Base-by-base conservation (phyloP, 2,888 invertebrate genomes). In the Meandrusa payeni region DNA sequence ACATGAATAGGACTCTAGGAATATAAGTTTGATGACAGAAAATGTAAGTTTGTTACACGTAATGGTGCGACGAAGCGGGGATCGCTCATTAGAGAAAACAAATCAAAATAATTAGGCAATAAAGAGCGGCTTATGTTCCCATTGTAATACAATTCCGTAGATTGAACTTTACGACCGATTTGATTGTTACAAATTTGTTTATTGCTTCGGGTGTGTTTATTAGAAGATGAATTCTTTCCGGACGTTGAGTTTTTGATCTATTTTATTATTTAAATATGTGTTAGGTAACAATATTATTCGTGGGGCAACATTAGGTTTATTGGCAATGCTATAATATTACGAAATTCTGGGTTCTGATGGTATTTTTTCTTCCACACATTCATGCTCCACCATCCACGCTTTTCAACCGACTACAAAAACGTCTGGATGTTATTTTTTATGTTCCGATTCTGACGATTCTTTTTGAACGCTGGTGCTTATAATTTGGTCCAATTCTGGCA, bases 121-220 rank as follows among this genome's bases (percentile, higher is more conserved):
- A 85, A 83, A 82, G 64, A 47, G 50, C 67, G 58, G 63, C 65
- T 68, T 61, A 66, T 75, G 57, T 77, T 74, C 70, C 69, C 66
- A 75, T 76, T 80, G 76, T 79, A 69, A 70, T 61, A 61, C 73
- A 72, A 76, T 76, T 68, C 59, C 51, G 58, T 64, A 75, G 76
- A 80, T 77, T 80, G 76, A 68, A 40, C 55, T 82, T 83, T 82
- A 85, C 68, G 68, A 63, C 52, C 53, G 44, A 48, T 59, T 70
- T 76, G 75, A 82, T 83, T 77, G 78, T 76, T 80, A 83, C 83
- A 81, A 81, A 83, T 83, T 78, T 76, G 77, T 83, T 81, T 81
- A 82, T 68, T 34, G 57, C 53, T 11, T 19, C 39, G 43, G 38
- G 17, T 32, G 13, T 41, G 41, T 41, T 46, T 46, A 40, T 46